Conservation (phyloP, 2,888 invertebrate species). For the Bimastos eiseni region DNA sequence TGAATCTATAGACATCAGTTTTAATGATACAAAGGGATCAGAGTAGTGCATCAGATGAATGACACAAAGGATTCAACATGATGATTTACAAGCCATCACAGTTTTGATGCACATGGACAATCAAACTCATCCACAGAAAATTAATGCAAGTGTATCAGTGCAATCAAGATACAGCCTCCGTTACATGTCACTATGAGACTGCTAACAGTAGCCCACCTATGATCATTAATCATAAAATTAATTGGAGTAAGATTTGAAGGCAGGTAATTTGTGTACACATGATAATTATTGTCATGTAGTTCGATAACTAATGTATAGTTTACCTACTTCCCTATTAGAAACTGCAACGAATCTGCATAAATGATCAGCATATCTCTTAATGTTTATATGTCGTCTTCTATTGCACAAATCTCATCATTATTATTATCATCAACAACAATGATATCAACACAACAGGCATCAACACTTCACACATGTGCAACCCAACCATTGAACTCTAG, state of each 20-base stretch:
- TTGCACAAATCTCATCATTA: neutral
- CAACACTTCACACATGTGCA: neutral
- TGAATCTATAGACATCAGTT: neutral
- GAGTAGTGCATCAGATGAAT: neutral
- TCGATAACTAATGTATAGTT: too few relatives aligned
- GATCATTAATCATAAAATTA: too few relatives aligned
- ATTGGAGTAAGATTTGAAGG: neutral
- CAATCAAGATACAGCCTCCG: neutral
- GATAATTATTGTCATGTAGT: too few relatives aligned
- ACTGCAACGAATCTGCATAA: neutral
- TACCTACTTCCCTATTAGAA: too few relatives aligned
- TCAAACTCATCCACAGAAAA: slow-evolving; percentile 2
- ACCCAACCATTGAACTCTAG: neutral
- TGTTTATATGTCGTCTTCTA: neutral
- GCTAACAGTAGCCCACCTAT: neutral
- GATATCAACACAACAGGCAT: neutral
- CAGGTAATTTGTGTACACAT: neutral
- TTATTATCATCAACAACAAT: neutral
- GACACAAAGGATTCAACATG: neutral
- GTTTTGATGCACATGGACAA: neutral
- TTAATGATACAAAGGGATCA: neutral
- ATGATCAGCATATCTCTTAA: neutral
- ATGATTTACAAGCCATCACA: neutral
- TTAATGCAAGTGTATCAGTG: neutral
- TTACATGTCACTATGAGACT: neutral